Base-by-base conservation (phyloP, 2,113 vertebrate species). In the Alethe diademata region DNA sequence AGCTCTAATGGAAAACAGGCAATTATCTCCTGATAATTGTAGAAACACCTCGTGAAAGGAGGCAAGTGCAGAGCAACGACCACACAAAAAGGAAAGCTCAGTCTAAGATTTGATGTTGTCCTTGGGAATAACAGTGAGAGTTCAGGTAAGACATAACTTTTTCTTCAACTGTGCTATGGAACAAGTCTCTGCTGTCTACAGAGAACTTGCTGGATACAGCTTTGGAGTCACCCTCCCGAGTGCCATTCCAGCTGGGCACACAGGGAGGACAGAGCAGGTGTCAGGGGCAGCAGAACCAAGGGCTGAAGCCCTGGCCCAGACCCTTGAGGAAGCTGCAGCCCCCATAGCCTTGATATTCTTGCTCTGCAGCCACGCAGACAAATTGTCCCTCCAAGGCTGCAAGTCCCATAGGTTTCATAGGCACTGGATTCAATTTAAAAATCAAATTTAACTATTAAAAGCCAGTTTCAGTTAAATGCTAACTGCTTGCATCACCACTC, bases 281-380 rank as follows among this genome's bases (percentile, higher is more conserved):
- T 24, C 25, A 12, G 0, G 23, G 51, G 28, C 60, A 19, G 8
- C 3, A 3, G 36, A 54, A 24, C 0, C 0, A 23, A 4, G 3
- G 0, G 23, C 3, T 28, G 78, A 51, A 66, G 29, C 13, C 1
- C 2, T 60, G 88, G 48, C 50, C 33, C 2, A 18, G 38, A 7
- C 29, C 48, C 40, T 24, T 0, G 1, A 19, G 73, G 75, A 53
- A 50, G 62, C 38, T 91, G 48, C 19, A 70, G 40, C 43, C 80
- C 58, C 71, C 47, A 8, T 8, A 28, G 74, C 72, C 85, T 81
- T 18, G 31, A 16, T 72, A 86, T 62, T 90, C 86, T 58, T 43
- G 57, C 28, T 81, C 72, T 12, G 1, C 54, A 85, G 80, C 80
- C 95, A 91, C 45, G 17, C 23, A 85, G 71, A 65, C 78, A 73